phyloP scores from a whole-genome alignment of 2,113 vertebrate species.

The Myanophis thanlyinensis region DNA sequence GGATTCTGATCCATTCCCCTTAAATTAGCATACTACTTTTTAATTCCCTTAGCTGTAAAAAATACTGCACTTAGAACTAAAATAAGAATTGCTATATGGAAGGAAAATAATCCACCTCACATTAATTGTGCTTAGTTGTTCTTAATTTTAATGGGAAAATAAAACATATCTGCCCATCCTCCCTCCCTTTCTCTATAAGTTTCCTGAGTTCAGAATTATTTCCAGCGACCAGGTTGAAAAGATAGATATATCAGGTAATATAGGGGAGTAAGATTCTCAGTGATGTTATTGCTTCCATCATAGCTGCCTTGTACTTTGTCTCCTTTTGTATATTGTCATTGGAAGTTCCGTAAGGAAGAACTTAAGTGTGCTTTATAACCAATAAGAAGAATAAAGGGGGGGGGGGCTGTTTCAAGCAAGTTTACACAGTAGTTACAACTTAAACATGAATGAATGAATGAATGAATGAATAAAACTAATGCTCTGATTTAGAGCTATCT shows the following conservation, averaged over 20 bases:
- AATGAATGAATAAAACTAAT: neutral
- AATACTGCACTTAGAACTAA: neutral
- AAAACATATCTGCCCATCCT: neutral
- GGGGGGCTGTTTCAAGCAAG: too few relatives aligned
- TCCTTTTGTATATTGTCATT: neutral
- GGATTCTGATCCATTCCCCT: neutral
- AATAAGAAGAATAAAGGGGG: neutral
- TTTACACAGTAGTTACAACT: neutral
- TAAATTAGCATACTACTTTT: neutral
- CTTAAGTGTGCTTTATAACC: neutral
- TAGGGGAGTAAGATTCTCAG: neutral
- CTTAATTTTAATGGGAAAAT: constrained; percentile 1
- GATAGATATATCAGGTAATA: neutral
- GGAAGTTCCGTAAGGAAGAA: neutral
- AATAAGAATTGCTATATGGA: neutral
- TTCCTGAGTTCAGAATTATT: neutral
- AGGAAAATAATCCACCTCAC: neutral
- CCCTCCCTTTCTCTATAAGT: neutral
- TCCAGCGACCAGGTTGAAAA: neutral
- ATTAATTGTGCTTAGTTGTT: neutral
- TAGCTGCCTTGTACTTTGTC: neutral
- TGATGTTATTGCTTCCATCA: neutral
- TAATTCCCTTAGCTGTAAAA: neutral
- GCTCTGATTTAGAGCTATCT: neutral
- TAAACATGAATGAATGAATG: neutral